Evolutionary conservation across 2,888 invertebrate species (phyloP), one percentile per base, ranked within the genome.

Genomic region (Busseola fusca): DNA sequence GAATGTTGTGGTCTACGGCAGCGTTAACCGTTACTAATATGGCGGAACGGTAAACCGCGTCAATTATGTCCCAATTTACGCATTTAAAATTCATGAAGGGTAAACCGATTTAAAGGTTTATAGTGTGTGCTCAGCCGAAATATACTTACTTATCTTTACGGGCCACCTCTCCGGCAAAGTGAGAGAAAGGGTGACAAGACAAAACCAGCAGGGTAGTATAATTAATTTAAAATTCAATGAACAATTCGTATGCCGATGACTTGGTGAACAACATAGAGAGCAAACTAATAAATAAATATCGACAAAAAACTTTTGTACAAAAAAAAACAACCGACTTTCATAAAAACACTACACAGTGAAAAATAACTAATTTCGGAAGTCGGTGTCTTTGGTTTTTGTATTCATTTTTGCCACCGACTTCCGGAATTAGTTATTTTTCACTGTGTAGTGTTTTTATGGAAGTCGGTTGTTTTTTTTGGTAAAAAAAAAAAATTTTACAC

Each of bases 1-100:
- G 66, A 84, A 66, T 71, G 79, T 77, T 84, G 86, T 77, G 84
- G 86, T 86, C 70, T 64, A 68, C 75, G 58, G 78, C 66, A 74
- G 77, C 81, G 78, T 82, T 82, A 86, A 78, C 76, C 79, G 78
- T 76, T 81, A 73, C 86, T 84, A 85, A 86, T 86, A 85, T 84
- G 86, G 84, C 76, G 77, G 69, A 76, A 75, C 83, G 82, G 83
- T 76, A 80, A 79, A 84, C 85, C 85, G 68, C 85, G 76, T 76
- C 85, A 84, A 84, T 84, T 84, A 84, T 80, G 83, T 82, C 72
- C 76, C 82, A 82, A 79, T 84, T 84, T 75, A 64, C 65, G 73
- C 66, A 80, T 84, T 83, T 82, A 84, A 83, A 83, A 82, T 83
- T 80, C 77, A 83, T 84, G 83, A 80, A 72, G 83, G 80, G 74